Evolutionary conservation across 2,797 vertebrate genomes (phyloP), one percentile per base, ranked within the genome.

Genomic region (Luscinia luscinia): DNA sequence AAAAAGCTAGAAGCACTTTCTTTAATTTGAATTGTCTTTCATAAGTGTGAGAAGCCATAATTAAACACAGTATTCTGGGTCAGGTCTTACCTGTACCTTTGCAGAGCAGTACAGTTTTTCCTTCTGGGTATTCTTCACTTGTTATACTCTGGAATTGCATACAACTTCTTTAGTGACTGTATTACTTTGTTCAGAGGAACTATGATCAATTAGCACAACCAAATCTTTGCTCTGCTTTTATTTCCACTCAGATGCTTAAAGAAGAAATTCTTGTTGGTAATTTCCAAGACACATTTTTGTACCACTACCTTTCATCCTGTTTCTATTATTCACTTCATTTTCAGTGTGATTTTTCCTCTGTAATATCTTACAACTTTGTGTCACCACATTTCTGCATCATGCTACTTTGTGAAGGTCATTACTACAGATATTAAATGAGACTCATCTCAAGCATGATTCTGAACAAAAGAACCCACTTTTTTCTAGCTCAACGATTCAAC

Each of bases 41-140:
- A 5, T 41, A 67, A 49, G 13, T 1, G 0, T 94, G 38, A 26
- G 61, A 89, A 87, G 41, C 18, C 6, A 13, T 85, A 85, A 85
- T 67, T 70, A 49, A 85, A 63, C n/a, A 54, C 9, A 12, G 5
- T 59, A n/a, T 91, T 87, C 61, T 89, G 28, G 48, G 45, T 85
- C 68, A 94, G 48, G 28, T 73, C 40, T 89, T 94, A 84, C 80
- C 34, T 93, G 63, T 82, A 32, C 41, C 34, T 89, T 52, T 79
- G 34, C 26, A 80, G 52, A 61, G 38, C 4, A 3, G 36, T 69
- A 63, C 61, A 77, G 12, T 61, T 34, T 85, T 91, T 91, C 81
- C 81, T 95, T 87, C 82, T 80, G 57, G 68, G 24, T 58, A n/a
- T 80, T 74, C n/a, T 36, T 87, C 19, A 51, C 43, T 73, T 82